Evolutionary conservation across 2,888 invertebrate species (phyloP), one percentile per base, ranked within the genome.

Genomic region (Gortyna flavago): DNA sequence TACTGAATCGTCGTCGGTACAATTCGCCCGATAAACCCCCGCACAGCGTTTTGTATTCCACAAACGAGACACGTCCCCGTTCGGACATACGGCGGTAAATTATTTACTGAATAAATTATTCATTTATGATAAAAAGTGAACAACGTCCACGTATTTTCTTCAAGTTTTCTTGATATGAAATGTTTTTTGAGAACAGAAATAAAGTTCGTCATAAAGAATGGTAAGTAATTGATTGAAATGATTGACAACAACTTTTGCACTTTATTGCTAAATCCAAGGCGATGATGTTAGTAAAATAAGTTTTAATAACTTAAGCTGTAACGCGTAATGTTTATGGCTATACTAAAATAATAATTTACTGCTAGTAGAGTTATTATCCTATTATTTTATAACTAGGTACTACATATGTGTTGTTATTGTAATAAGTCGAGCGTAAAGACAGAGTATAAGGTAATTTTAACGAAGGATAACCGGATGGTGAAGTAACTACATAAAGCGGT

Each of bases 61-160:
- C 80, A 73, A 80, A 78, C 77, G 79, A 77, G 72, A 78, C 77
- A 82, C 81, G 81, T 79, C 51, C 80, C 69, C 79, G 69, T 78
- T 83, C 79, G 83, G 83, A 86, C 83, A 81, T 71, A 74, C 72
- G 74, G 41, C 64, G 66, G 82, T 85, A 81, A 72, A 86, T 88
- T 83, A 79, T 82, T 79, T 80, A 71, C 68, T 38, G 72, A 75
- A 86, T 81, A 88, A 89, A 87, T 86, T 87, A 94, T 94, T 94
- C 91, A 94, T 93, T 92, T 91, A 93, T 92, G 91, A 81, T 90
- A 92, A 92, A 84, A 87, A 86, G 68, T 84, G 88, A 87, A 81
- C 89, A 88, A 84, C 83, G 86, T 83, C 85, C 87, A 83, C 75
- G 83, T 83, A 79, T 88, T 89, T 89, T 85, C 87, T 83, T 84